Conservation (phyloP, 2,113 vertebrate genomes). For the Pipa parva region DNA sequence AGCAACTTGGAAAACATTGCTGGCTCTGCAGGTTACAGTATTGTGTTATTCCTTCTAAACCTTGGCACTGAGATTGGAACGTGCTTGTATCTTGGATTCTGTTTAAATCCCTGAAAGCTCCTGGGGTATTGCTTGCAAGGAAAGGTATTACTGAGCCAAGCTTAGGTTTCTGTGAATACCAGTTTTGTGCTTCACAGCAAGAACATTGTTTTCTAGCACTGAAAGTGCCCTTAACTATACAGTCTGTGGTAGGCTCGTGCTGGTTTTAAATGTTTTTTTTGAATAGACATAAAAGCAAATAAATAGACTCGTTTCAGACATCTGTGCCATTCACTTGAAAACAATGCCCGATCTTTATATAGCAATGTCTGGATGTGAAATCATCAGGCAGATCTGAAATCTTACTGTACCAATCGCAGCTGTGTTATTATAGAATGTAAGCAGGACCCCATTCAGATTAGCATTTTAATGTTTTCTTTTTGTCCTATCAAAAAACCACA, state of each 20-base stretch:
- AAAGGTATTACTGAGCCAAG: slow-evolving; percentile 12
- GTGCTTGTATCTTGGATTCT: slow-evolving; percentile 32
- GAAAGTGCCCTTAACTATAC: slow-evolving; percentile 6
- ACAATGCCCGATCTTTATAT: not conserved
- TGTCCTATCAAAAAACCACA: too few relatives aligned
- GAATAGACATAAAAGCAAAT: not conserved
- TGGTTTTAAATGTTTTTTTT: not conserved
- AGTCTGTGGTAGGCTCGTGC: not conserved
- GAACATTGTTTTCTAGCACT: slow-evolving; percentile 10
- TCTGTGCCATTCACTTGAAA: not conserved
- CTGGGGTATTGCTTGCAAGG: slow-evolving; percentile 31
- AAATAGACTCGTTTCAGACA: not conserved
- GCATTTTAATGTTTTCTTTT: too few relatives aligned
- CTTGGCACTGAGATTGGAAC: slow-evolving; percentile 23
- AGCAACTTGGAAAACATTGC: slow-evolving; percentile 27
- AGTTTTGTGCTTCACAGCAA: slow-evolving; percentile 15
- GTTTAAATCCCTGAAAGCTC: slow-evolving; percentile 35
- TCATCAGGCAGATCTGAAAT: too few relatives aligned
- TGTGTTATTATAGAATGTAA: too few relatives aligned
- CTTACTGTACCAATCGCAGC: too few relatives aligned
- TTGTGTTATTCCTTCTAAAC: slow-evolving; percentile 35
- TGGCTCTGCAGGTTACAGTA: slow-evolving; percentile 15
- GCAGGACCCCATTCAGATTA: too few relatives aligned
- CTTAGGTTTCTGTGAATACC: slow-evolving; percentile 19
- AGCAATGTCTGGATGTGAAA: too few relatives aligned